These are phyloP conservation scores for Cordilura impudica DNA, from an alignment of 2,888 invertebrate genomes.

Conservation along the genomic window DNA sequence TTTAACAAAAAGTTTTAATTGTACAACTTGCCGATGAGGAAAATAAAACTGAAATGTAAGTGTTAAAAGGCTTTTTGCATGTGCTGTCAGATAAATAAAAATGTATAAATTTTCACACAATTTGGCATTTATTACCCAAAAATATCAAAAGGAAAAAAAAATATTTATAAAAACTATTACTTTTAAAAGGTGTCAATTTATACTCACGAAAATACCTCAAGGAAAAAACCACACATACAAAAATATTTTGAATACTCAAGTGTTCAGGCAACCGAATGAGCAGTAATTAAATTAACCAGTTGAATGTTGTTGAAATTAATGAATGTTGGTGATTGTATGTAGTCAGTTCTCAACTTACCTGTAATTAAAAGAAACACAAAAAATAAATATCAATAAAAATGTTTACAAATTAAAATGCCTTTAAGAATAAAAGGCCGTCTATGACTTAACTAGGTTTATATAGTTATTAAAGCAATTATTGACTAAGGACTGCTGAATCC, in stretches of 20 bases:
- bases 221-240: constrained; percentile 12
- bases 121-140: constrained; percentile 45
- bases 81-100: constrained; percentile 25
- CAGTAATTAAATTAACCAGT: constrained; percentile 10
- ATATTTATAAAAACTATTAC: constrained; percentile 12
- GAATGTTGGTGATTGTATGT: constrained; percentile 4
- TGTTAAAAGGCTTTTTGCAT: constrained; percentile 41
- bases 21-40: background rate
- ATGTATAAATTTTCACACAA: constrained; percentile 36
- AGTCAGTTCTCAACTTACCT: constrained; percentile 34
- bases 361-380: constrained; percentile 42
- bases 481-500: too few relatives aligned
- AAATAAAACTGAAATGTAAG: constrained; percentile 1
- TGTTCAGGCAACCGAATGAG: background rate
- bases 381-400: constrained; percentile 21
- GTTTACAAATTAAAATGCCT: too few relatives aligned
- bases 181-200: constrained; percentile 50
- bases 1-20: constrained; percentile 3
- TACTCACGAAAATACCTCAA: constrained; percentile 32
- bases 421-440: too few relatives aligned
- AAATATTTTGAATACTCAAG: constrained; percentile 45
- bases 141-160: background rate
- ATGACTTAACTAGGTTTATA: too few relatives aligned
- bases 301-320: constrained; percentile 32
- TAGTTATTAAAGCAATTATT: too few relatives aligned